Conservation (phyloP, 2,888 invertebrate species). For the Uloborus plumipes region DNA sequence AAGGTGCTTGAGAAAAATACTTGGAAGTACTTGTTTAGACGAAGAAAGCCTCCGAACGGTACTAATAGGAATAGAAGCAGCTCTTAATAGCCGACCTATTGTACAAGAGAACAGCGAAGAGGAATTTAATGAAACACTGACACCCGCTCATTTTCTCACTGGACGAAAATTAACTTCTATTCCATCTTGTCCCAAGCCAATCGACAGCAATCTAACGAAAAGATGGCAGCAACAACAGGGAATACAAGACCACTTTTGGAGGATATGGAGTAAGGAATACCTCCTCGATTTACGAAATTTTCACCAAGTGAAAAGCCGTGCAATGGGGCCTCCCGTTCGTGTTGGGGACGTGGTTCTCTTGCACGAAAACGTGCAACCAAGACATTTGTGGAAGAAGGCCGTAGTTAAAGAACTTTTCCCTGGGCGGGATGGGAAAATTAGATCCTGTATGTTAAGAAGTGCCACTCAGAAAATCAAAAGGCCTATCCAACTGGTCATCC, state of each 20-base stretch:
- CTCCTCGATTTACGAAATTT: slow-evolving; percentile 1
- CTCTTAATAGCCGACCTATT: background rate
- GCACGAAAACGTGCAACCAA: background rate
- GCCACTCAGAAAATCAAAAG: background rate
- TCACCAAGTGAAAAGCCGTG: background rate
- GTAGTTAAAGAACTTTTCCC: background rate
- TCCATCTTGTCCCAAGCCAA: background rate
- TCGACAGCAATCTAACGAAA: background rate
- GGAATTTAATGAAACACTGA: background rate
- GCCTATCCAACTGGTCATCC: background rate
- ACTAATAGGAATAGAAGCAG: slow-evolving; percentile 17
- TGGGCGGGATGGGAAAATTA: background rate
- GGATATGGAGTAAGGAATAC: slow-evolving; percentile 5
- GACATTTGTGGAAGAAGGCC: background rate
- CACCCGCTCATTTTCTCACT: slow-evolving; percentile 11
- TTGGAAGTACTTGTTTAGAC: background rate
- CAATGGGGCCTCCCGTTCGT: background rate
- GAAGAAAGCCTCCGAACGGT: slow-evolving; percentile 3
- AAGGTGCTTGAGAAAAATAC: background rate
- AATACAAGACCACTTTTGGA: slow-evolving; percentile 9
- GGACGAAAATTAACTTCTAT: background rate
- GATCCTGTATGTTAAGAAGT: background rate
- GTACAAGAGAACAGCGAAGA: slow-evolving; percentile 8
- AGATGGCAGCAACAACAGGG: background rate
- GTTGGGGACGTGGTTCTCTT: background rate